These are phyloP conservation scores for Diaphora mendica DNA, from an alignment of 2,888 invertebrate genomes.

Conservation along the genomic window DNA sequence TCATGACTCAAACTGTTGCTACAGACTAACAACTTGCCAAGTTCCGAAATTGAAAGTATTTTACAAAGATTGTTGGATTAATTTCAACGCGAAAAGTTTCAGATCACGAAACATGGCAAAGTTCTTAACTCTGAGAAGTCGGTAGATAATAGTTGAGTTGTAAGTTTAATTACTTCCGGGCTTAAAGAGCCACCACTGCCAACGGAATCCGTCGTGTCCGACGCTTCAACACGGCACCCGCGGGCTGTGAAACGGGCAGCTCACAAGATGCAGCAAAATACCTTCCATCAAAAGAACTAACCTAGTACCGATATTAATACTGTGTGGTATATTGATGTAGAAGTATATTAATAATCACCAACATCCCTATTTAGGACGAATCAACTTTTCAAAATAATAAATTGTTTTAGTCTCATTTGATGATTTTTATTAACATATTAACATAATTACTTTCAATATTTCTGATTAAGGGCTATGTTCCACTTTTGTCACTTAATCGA, in stretches of 20 bases:
- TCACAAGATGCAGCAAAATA: conserved; percentile 24
- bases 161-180: conserved; percentile 83
- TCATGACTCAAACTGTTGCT: conserved; percentile 38
- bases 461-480: background rate
- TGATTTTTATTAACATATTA: too few species aligned
- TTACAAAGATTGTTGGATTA: conserved; percentile 69
- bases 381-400: background rate
- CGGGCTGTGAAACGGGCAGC: conserved; percentile 31
- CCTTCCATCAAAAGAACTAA: conserved; percentile 16
- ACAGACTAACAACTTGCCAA: conserved; percentile 36
- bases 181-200: conserved; percentile 62
- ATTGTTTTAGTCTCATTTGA: background rate
- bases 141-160: conserved; percentile 81
- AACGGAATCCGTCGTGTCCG: conserved; percentile 17
- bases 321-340: background rate
- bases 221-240: conserved; percentile 13
- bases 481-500: background rate
- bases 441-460: background rate
- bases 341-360: background rate
- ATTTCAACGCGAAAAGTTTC: conserved; percentile 76
- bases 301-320: background rate
- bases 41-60: conserved; percentile 59
- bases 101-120: conserved; percentile 71
- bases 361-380: background rate
- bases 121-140: conserved; percentile 72